phyloP scores from a whole-genome alignment of 2,113 vertebrate species.

The Plotosus lineatus region DNA sequence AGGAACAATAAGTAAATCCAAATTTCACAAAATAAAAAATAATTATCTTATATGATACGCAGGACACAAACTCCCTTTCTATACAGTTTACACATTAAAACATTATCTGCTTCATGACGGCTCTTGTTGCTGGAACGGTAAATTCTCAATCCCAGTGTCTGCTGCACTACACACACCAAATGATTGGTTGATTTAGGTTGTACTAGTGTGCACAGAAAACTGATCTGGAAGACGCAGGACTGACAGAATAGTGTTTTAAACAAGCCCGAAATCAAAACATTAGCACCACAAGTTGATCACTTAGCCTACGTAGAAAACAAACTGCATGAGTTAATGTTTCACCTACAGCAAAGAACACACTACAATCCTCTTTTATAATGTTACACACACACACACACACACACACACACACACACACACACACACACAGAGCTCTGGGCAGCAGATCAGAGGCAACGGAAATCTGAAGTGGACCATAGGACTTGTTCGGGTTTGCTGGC shows the following conservation, averaged over 20 bases:
- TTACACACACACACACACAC: neutral
- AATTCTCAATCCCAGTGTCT: neutral
- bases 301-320: neutral
- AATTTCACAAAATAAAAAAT: no score
- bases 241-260: no score
- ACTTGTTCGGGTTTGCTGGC: conserved; percentile 57
- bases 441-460: conserved; percentile 57
- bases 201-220: no score
- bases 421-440: conserved; percentile 49
- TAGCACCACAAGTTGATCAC: neutral
- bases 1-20: no score
- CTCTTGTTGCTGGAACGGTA: neutral
- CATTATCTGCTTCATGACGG: neutral
- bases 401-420: neutral
- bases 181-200: no score
- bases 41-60: no score
- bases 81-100: neutral
- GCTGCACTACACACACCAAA: neutral
- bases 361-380: neutral
- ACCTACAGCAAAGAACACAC: neutral
- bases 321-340: neutral
- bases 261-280: neutral
- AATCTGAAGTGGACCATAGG: conserved; percentile 48
- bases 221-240: neutral
- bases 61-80: no score